Evolutionary conservation across 2,888 invertebrate species (phyloP).

Genomic region (Drosophila flavopinicola): DNA sequence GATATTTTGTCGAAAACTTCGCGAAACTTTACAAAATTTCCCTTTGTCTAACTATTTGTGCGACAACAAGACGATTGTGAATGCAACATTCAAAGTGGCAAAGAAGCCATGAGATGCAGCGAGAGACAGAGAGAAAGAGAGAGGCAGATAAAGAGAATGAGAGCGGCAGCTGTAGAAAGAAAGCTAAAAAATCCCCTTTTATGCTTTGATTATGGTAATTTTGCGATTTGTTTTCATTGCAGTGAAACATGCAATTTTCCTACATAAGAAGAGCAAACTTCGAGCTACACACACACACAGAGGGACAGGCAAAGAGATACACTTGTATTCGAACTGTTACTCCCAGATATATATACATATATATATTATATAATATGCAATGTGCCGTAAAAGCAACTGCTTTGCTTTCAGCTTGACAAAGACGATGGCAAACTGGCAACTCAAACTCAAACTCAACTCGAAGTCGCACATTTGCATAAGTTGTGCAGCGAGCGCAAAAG

Average conservation of each 20-base stretch:
- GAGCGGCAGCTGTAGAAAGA: conserved; percentile 36
- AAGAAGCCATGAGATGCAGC: neutral
- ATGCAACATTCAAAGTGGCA: conserved; percentile 30
- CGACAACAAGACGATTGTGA: conserved; percentile 51
- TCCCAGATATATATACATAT: conserved; percentile 1
- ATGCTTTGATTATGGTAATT: conserved; percentile 74
- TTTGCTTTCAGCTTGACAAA: conserved; percentile 54
- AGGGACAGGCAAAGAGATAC: conserved; percentile 13
- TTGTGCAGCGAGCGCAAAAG: conserved; percentile 51
- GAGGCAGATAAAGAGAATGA: neutral
- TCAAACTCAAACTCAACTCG: neutral
- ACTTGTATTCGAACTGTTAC: conserved; percentile 22
- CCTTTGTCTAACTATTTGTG: conserved; percentile 52
- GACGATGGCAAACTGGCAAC: conserved; percentile 12
- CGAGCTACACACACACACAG: conserved; percentile 10
- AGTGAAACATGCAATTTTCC: conserved; percentile 72
- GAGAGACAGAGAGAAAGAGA: neutral
- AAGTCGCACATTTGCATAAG: conserved; percentile 61
- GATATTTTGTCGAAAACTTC: conserved; percentile 35
- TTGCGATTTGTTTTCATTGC: conserved; percentile 76
- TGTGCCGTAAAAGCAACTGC: conserved; percentile 49
- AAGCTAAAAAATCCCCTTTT: conserved; percentile 59
- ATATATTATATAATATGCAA: conserved; percentile 51
- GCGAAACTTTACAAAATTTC: conserved; percentile 51
- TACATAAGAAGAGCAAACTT: conserved; percentile 35